These are phyloP conservation scores for Emberiza fucata DNA, from an alignment of 2,113 vertebrate genomes.

Conservation along the genomic window DNA sequence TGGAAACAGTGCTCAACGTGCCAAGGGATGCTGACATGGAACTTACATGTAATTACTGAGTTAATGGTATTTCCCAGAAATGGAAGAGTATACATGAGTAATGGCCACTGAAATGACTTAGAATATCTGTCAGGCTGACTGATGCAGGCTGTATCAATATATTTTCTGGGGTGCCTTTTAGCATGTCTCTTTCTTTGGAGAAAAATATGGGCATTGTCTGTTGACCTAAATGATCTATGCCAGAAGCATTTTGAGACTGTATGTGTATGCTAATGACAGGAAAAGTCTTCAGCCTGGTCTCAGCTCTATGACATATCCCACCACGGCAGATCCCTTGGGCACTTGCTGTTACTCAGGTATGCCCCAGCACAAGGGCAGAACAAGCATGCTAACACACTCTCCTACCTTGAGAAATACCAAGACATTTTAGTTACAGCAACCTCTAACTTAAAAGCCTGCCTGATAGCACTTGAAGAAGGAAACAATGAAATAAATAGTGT, in stretches of 20 bases:
- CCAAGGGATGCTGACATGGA: neutral
- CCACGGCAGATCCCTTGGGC: neutral
- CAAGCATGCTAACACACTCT: rapidly evolving
- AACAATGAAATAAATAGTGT: neutral
- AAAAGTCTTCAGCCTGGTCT: neutral
- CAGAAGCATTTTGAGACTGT: neutral
- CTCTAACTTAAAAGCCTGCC: neutral
- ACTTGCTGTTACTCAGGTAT: neutral
- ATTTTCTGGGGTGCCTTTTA: neutral
- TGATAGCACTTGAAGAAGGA: neutral
- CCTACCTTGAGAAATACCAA: neutral
- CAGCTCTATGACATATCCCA: neutral
- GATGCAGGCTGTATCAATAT: neutral
- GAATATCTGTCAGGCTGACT: neutral
- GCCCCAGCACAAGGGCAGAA: neutral
- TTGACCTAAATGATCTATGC: neutral
- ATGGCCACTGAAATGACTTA: neutral
- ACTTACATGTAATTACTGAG: neutral
- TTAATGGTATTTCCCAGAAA: neutral
- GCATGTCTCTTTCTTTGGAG: neutral
- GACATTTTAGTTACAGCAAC: neutral
- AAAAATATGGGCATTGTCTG: neutral
- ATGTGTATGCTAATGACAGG: neutral
- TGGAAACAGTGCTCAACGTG: neutral
- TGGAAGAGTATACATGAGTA: neutral